Percentiles rank a stretch among this genome's conserved stretches.
phyloP scores from a whole-genome alignment of 2,797 vertebrate genomes.

The Champsocephalus esox region DNA sequence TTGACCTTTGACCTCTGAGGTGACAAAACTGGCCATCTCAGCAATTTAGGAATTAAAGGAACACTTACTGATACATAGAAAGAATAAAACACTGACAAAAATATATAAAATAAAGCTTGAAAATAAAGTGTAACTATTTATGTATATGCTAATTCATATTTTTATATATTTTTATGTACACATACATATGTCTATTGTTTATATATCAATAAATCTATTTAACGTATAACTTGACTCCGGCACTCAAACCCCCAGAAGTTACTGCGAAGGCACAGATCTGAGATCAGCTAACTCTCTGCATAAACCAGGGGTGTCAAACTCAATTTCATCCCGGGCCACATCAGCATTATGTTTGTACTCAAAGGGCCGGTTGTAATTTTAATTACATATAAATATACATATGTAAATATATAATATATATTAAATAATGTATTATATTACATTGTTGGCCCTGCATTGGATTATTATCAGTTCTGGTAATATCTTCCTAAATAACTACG shows the following conservation, averaged over 20 bases:
- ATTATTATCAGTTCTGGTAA: too few relatives aligned
- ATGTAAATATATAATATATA: too few relatives aligned
- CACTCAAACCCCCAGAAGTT: slow-evolving; percentile 49
- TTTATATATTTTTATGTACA: slow-evolving; percentile 82
- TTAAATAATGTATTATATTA: too few relatives aligned
- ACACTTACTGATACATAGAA: slow-evolving; percentile 64
- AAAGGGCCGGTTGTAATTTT: too few relatives aligned
- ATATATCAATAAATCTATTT: slow-evolving; percentile 83
- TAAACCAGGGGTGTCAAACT: too few relatives aligned
- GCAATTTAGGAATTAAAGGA: slow-evolving; percentile 64
- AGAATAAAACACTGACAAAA: slow-evolving; percentile 69
- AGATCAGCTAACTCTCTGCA: slow-evolving; percentile 41
- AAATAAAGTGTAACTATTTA: slow-evolving; percentile 85
- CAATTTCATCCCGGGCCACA: too few relatives aligned
- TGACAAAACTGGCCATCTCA: slow-evolving; percentile 50
- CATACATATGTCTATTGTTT: slow-evolving; percentile 76
- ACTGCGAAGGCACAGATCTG: slow-evolving; percentile 54
- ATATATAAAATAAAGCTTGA: slow-evolving; percentile 83
- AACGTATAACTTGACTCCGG: slow-evolving; percentile 77
- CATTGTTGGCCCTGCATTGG: too few relatives aligned
- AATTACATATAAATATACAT: too few relatives aligned
- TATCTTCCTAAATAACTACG: too few relatives aligned
- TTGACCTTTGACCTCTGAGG: slow-evolving; percentile 46
- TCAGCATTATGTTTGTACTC: too few relatives aligned
- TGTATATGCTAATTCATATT: slow-evolving; percentile 82